These are phyloP conservation scores for Calephelis nemesis DNA, from an alignment of 1,140 invertebrate species.

Conservation along the genomic window DNA sequence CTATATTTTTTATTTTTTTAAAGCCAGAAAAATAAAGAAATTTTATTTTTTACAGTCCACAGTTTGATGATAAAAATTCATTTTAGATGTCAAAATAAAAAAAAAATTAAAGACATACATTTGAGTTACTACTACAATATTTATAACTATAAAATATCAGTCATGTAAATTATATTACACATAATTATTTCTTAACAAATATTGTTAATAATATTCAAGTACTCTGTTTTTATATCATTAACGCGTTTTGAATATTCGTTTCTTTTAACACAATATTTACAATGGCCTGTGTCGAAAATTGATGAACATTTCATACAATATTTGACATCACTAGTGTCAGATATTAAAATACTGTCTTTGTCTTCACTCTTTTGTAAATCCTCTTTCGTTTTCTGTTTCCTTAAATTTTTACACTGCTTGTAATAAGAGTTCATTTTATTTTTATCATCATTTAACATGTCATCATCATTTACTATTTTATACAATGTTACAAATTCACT, in stretches of 20 bases:
- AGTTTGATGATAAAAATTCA: too few relatives aligned
- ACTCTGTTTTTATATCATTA: slow-evolving; percentile 16
- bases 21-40: too few relatives aligned
- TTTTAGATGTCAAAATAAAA: too few relatives aligned
- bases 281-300: slow-evolving; percentile 42
- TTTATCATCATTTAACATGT: slow-evolving; percentile 6
- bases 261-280: slow-evolving; percentile 37
- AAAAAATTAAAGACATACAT: too few relatives aligned
- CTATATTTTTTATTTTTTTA: too few relatives aligned
- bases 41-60: too few relatives aligned
- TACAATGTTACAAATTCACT: slow-evolving; percentile 45
- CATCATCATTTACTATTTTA: slow-evolving; percentile 41
- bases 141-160: too few relatives aligned
- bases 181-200: too few relatives aligned
- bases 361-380: slow-evolving; percentile 15
- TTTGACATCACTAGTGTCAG: slow-evolving; percentile 35
- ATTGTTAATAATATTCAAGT: slow-evolving; percentile 7
- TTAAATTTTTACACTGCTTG: slow-evolving; percentile 26
- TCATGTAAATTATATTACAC: too few relatives aligned
- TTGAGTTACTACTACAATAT: too few relatives aligned
- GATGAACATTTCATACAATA: slow-evolving; percentile 50
- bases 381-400: slow-evolving; percentile 6
- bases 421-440: slow-evolving; percentile 30
- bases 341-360: slow-evolving; percentile 36
- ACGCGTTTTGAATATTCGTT: slow-evolving; percentile 17